Evolutionary conservation across 2,888 invertebrate genomes (phyloP).

Genomic region (Yponomeuta sedellus): DNA sequence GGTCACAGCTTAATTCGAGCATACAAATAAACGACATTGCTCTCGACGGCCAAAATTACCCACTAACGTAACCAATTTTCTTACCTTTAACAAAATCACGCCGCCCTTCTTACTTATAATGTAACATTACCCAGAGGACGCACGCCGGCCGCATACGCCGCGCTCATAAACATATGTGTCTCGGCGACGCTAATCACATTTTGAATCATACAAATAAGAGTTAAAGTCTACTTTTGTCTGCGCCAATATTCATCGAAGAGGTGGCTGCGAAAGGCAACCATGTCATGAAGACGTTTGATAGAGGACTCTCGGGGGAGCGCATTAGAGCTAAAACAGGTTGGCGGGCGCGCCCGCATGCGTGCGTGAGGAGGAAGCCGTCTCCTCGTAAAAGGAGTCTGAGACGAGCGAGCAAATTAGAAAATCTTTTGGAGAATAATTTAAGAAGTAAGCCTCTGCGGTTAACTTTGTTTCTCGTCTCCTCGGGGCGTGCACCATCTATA

Average conservation of each 20-base stretch:
- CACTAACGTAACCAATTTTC: slow-evolving; percentile 73
- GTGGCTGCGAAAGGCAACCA: slow-evolving; percentile 39
- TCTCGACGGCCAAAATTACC: slow-evolving; percentile 55
- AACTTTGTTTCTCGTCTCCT: slow-evolving; percentile 49
- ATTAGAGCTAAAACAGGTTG: slow-evolving; percentile 55
- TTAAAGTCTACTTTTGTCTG: slow-evolving; percentile 54
- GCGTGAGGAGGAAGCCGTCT: slow-evolving; percentile 46
- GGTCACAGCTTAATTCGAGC: slow-evolving; percentile 12
- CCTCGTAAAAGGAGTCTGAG: slow-evolving; percentile 47
- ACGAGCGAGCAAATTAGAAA: slow-evolving; percentile 71
- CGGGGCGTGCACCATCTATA: slow-evolving; percentile 28
- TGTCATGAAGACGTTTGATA: slow-evolving; percentile 39
- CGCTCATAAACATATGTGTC: slow-evolving; percentile 39
- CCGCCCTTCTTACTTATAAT: slow-evolving; percentile 63
- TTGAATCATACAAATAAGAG: slow-evolving; percentile 53
- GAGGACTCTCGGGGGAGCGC: slow-evolving; percentile 47
- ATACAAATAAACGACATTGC: slow-evolving; percentile 51
- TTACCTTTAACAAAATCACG: slow-evolving; percentile 76
- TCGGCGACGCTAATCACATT: slow-evolving; percentile 35
- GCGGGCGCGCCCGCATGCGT: slow-evolving; percentile 38
- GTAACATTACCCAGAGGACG: slow-evolving; percentile 73
- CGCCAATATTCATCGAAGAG: slow-evolving; percentile 16
- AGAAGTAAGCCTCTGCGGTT: slow-evolving; percentile 51
- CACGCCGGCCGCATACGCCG: slow-evolving; percentile 60
- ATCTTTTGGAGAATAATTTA: slow-evolving; percentile 74